Conservation (phyloP, 2,888 invertebrate genomes). For the Drosophila nr. perissopoda region DNA sequence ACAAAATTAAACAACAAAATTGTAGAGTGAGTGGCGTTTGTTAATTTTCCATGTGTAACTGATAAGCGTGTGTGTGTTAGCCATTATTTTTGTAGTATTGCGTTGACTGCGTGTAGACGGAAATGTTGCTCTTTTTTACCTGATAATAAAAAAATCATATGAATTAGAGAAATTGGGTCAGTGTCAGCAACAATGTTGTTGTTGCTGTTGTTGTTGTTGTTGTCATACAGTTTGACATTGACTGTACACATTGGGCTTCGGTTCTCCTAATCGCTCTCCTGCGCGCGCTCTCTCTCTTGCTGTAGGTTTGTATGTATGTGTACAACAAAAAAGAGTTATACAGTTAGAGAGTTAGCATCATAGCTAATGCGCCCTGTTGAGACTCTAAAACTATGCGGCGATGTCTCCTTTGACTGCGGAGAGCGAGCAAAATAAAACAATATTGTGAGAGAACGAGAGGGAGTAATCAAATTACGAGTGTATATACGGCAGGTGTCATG, state of each 20-base stretch:
- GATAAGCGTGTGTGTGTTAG: slow-evolving; percentile 39
- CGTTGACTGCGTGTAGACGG: slow-evolving; percentile 36
- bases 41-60: slow-evolving; percentile 46
- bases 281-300: background rate
- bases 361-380: slow-evolving; percentile 6
- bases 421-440: slow-evolving; percentile 21
- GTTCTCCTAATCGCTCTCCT: slow-evolving; percentile 8
- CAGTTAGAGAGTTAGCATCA: slow-evolving; percentile 35
- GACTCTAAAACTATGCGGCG: slow-evolving; percentile 20
- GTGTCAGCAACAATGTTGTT: slow-evolving; percentile 45
- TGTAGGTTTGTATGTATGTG: slow-evolving; percentile 4
- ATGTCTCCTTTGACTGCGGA: slow-evolving; percentile 5
- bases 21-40: slow-evolving; percentile 27
- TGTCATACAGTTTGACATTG: slow-evolving; percentile 35
- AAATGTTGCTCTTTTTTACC: slow-evolving; percentile 51
- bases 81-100: slow-evolving; percentile 20
- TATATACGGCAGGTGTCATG: slow-evolving; percentile 37
- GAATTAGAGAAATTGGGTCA: slow-evolving; percentile 51
- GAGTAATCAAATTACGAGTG: slow-evolving; percentile 11
- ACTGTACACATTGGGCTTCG: slow-evolving; percentile 2
- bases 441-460: slow-evolving; percentile 6
- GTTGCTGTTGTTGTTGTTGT: slow-evolving; percentile 19
- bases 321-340: slow-evolving; percentile 18
- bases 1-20: slow-evolving; percentile 63
- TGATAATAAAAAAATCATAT: slow-evolving; percentile 32